Evolutionary conservation across 1,140 invertebrate species (phyloP), one percentile per base, ranked within the genome.

Genomic region (Palaemon carinicauda): DNA sequence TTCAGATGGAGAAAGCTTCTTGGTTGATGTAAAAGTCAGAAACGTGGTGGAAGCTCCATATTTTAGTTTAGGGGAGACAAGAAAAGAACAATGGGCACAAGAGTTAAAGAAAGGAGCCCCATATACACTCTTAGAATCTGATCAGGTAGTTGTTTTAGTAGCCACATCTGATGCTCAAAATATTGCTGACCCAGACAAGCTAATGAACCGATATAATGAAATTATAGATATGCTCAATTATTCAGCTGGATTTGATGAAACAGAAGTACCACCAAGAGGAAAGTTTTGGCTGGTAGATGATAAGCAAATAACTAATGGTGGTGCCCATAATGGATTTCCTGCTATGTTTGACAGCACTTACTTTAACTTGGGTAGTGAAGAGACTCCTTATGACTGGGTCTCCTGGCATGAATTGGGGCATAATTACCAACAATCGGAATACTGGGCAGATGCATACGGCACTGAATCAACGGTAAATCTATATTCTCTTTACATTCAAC

Each of bases 261-360:
- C 51, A 15, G 80, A 82, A 21, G 69, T 50, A 1, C 80, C 80
- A 19, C 80, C 80, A 19, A 50, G 50, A 82, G 80, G 80, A 4
- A 82, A 82, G 27, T 65, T 74, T 17, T 82, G 80, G 80, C 69
- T 82, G 10, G 80, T 82, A 3, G 65, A 82, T 3, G 80, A 82
- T 17, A 51, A 74, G 15, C 80, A 82, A 29, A 74, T 82, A 29
- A 53, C 69, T 19, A 50, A 41, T 31, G 80, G 80, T 4, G 74
- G 80, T 52, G 80, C 80, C 10, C 80, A 82, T 33, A 51, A 53
- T 21, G 78, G 78, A 21, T 80, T 80, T 29, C 78, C 78, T 17
- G 54, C 78, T 15, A 80, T 80, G 78, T 80, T 80, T 41, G 24
- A 56, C 56, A 19, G 54, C 19, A 9, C 56, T 15, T 80, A 65